A percentile compares a stretch with the other conserved stretches of the same genome.
These are phyloP conservation scores for Myrmophylax atrothorax DNA, from an alignment of 2,113 vertebrate genomes.

Conservation along the genomic window DNA sequence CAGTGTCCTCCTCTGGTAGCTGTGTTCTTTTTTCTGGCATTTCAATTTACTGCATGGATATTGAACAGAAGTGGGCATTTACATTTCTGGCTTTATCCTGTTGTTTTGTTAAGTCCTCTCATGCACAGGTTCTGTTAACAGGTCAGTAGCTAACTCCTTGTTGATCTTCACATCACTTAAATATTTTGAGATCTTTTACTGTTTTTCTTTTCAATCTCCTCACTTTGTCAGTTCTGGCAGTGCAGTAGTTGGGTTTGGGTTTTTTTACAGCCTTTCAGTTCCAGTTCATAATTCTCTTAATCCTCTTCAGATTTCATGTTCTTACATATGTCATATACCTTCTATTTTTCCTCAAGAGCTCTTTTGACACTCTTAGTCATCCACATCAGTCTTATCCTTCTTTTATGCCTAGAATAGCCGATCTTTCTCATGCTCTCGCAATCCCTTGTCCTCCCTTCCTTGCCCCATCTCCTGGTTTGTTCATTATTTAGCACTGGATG, in stretches of 20 bases:
- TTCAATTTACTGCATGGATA: slow-evolving; percentile 13
- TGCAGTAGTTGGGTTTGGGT: neutral
- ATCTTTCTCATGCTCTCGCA: neutral
- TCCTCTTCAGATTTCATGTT: slow-evolving; percentile 28
- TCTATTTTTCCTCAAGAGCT: slow-evolving; percentile 1
- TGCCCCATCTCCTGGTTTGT: neutral
- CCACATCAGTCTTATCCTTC: neutral
- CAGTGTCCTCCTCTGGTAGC: neutral
- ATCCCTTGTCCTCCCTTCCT: neutral
- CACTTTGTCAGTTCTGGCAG: neutral
- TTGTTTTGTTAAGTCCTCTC: neutral
- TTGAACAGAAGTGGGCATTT: neutral
- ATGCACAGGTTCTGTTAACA: neutral
- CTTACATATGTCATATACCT: slow-evolving; percentile 16
- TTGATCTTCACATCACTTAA: neutral
- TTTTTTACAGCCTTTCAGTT: slow-evolving; percentile 7
- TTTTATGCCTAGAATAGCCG: neutral
- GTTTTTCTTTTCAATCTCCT: neutral
- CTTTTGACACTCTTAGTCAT: slow-evolving; percentile 38
- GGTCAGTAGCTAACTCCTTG: neutral
- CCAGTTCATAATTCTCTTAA: slow-evolving; percentile 44
- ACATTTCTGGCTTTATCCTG: neutral
- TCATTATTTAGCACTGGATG: neutral
- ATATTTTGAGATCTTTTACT: neutral
- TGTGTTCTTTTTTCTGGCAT: slow-evolving; percentile 2